phyloP scores from a whole-genome alignment of 1,140 invertebrate species.

The Drosophila bocki region DNA sequence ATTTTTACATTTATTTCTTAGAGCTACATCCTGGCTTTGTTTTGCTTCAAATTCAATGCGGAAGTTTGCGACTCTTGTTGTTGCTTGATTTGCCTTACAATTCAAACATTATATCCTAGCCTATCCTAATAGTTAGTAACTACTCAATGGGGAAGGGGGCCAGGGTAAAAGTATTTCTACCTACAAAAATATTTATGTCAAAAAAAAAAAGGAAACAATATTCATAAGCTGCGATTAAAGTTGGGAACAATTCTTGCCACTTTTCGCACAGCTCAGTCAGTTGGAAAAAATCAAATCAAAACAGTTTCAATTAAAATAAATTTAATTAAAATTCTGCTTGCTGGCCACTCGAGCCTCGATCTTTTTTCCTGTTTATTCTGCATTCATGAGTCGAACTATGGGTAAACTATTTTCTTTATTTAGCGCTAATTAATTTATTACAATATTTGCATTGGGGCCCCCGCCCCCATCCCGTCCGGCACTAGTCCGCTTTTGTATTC shows the following conservation, averaged over 20 bases:
- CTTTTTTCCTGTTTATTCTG: slow-evolving; percentile 20
- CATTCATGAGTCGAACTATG: slow-evolving; percentile 37
- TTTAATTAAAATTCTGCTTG: slow-evolving; percentile 74
- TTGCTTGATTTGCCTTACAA: slow-evolving; percentile 51
- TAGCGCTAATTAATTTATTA: slow-evolving; percentile 81
- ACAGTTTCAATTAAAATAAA: slow-evolving; percentile 75
- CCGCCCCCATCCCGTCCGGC: not conserved
- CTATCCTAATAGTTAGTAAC: slow-evolving; percentile 51
- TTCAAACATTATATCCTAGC: slow-evolving; percentile 30
- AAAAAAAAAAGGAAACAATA: slow-evolving; percentile 1
- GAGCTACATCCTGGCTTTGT: slow-evolving; percentile 18
- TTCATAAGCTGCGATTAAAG: not conserved
- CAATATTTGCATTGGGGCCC: slow-evolving; percentile 65
- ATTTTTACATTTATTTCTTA: slow-evolving; percentile 44
- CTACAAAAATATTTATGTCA: slow-evolving; percentile 7
- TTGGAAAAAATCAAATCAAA: slow-evolving; percentile 63
- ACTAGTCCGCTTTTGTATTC: slow-evolving; percentile 40
- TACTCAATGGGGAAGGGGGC: slow-evolving; percentile 7
- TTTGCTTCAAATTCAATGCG: slow-evolving; percentile 37
- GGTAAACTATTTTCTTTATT: slow-evolving; percentile 72
- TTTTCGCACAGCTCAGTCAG: slow-evolving; percentile 22
- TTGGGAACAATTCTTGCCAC: slow-evolving; percentile 3
- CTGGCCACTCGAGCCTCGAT: slow-evolving; percentile 6
- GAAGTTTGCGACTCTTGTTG: slow-evolving; percentile 68
- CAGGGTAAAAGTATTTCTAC: slow-evolving; percentile 14